phyloP scores from a whole-genome alignment of 2,888 invertebrate species.

The Icerya purchasi region DNA sequence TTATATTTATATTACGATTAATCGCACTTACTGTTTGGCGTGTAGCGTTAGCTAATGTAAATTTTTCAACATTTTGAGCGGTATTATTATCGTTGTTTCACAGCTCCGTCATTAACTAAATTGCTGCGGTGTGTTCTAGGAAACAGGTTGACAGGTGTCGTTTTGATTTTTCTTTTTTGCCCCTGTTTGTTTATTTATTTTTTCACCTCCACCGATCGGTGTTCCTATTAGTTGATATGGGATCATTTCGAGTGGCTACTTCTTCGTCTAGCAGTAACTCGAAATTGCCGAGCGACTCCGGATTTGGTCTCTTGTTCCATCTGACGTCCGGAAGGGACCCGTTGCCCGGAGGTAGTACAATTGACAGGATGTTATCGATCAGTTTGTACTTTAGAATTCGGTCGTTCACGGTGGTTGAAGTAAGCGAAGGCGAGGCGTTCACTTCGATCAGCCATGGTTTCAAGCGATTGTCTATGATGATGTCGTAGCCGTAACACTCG shows the following conservation, averaged over 20 bases:
- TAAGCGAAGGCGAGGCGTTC: constrained; percentile 86
- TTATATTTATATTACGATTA: too few species aligned
- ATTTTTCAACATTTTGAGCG: too few species aligned
- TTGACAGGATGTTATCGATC: constrained; percentile 75
- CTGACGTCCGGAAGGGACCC: constrained; percentile 73
- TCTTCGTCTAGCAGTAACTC: constrained; percentile 70
- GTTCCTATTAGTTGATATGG: too few species aligned
- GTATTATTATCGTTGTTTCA: too few species aligned
- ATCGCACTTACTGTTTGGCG: too few species aligned
- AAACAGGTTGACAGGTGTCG: too few species aligned
- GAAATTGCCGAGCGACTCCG: constrained; percentile 60
- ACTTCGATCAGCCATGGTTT: constrained; percentile 90
- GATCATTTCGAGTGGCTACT: constrained; percentile 1
- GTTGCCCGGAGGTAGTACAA: constrained; percentile 53
- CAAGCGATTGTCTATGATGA: constrained; percentile 79
- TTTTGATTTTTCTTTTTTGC: too few species aligned
- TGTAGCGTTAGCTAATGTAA: too few species aligned
- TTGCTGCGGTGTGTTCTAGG: too few species aligned
- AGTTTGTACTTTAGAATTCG: constrained; percentile 81
- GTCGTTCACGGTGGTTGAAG: constrained; percentile 85
- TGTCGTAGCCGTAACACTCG: constrained; percentile 89
- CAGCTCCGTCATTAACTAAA: too few species aligned
- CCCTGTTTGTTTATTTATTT: too few species aligned
- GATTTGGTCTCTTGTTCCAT: constrained; percentile 60
- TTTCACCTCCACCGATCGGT: too few species aligned